phyloP scores from a whole-genome alignment of 2,888 invertebrate species.

The Mimas tiliae region DNA sequence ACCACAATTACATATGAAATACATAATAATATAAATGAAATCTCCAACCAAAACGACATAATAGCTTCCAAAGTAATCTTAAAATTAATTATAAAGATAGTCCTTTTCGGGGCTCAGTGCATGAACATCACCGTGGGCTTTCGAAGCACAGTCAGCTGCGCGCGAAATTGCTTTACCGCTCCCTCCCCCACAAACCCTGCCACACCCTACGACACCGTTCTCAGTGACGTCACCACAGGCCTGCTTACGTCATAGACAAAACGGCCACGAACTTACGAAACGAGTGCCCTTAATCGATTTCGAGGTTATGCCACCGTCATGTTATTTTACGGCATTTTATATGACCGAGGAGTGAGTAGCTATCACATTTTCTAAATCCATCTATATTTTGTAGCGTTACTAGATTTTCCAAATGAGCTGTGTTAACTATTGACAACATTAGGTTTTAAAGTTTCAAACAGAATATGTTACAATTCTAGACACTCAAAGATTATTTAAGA shows the following conservation, averaged over 20 bases:
- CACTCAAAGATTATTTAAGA: too few species aligned
- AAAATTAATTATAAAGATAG: conserved; percentile 19
- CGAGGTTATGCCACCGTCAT: conserved; percentile 54
- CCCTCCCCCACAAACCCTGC: conserved; percentile 49
- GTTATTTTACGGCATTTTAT: conserved; percentile 22
- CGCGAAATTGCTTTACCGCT: conserved; percentile 66
- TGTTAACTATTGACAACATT: neutral
- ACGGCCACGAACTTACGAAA: conserved; percentile 68
- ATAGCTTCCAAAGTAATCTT: conserved; percentile 11
- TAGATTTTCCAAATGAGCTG: neutral
- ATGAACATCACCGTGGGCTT: conserved; percentile 51
- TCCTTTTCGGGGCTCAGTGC: conserved; percentile 19
- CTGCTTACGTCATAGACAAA: conserved; percentile 75
- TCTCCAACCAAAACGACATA: neutral
- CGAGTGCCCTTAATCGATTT: conserved; percentile 75
- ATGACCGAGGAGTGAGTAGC: neutral
- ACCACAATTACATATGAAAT: neutral
- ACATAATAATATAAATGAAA: neutral
- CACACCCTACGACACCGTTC: conserved; percentile 53
- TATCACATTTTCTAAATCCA: neutral
- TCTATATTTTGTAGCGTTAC: neutral
- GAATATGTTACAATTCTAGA: too few species aligned
- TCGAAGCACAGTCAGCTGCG: conserved; percentile 75
- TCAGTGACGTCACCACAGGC: conserved; percentile 72
- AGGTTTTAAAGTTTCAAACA: neutral